Evolutionary conservation across 2,888 invertebrate genomes (phyloP), one percentile per base, ranked within the genome.

Genomic region (Carterocephalus palaemon): DNA sequence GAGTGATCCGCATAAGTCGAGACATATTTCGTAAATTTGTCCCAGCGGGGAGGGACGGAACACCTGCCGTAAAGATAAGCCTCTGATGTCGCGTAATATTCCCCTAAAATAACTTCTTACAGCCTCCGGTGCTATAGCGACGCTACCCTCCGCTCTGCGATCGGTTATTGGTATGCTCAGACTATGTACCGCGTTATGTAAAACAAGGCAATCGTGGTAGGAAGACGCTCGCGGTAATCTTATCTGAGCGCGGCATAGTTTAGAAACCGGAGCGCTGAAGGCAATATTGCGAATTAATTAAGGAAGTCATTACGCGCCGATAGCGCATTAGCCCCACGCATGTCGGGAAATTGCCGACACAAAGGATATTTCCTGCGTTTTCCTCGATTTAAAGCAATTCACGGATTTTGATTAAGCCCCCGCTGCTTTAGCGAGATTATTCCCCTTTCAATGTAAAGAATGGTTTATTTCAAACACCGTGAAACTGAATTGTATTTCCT

Each of bases 11-110:
- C 73, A 67, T 83, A 84, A 83, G 83, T 77, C 82, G 66, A 67
- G 62, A 74, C 80, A 79, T 81, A 83, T 86, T 84, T 75, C 70
- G 75, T 69, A 73, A 85, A 85, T 85, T 86, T 86, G 84, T 83
- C 67, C 71, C 64, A 60, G 62, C 60, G 53, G 64, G 67, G 70
- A 61, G 70, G 70, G 63, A 65, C 67, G 75, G 81, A 78, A 79
- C 82, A 85, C 84, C 86, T 86, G 85, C 82, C 82, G 83, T 85
- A 85, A 85, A 86, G 86, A 86, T 86, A 86, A 86, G 85, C 85
- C 70, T 65, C 70, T 71, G 81, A 81, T 77, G 80, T 73, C 74
- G 72, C 79, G 77, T 77, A 81, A 81, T 81, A 81, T 79, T 72
- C 83, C 82, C 85, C 83, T 84, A 79, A 83, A 85, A 83, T 85